Base-by-base conservation (phyloP, 2,888 invertebrate species). In the Boloria euphrosyne region DNA sequence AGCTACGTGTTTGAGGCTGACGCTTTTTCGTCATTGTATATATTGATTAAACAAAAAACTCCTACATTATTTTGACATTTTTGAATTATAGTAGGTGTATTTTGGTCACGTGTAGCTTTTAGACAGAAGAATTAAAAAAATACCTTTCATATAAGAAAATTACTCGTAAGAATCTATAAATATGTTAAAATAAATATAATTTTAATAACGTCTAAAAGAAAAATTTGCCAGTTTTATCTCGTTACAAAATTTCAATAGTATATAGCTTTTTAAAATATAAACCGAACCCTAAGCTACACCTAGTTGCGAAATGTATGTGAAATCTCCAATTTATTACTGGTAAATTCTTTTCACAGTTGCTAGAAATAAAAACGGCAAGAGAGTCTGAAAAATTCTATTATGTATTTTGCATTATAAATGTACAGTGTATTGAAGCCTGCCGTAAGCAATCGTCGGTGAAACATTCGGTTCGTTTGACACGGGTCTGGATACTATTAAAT, bases 1-100 rank as follows among this genome's bases (percentile, higher is more conserved):
- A 70, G 69, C 70, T 72, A 71, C 73, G 74, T 75, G 74, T 73
- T 72, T 70, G 69, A 71, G 71, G 68, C 60, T 69, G 62, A 67
- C 69, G 58, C 55, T 64, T 68, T 70, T 70, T 63, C 60, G 58
- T 47, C 58, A 62, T 62, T 38, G 51, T 44, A 51, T 31, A 3
- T 57, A 27, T 49, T 22, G 53, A 62, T 57, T 57, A 38, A 53
- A 57, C 22, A 16, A 17, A 46, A 57, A 51, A 10, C 49, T 52
- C 52, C 31, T 13, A 50, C 14, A 18, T 18, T 6, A 27, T 63
- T 63, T 22, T 17, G 38, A 49, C n/a, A n/a, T n/a, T n/a, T n/a
- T n/a, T n/a, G n/a, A 59, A 49, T 59, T n/a, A 31, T 22, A 22
- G 3, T 3, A 22, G 2, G 46, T 46, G 13, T 31, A 16, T 22